Conservation (phyloP, 2,797 vertebrate species). For the Melanotaenia parkinsoni region DNA sequence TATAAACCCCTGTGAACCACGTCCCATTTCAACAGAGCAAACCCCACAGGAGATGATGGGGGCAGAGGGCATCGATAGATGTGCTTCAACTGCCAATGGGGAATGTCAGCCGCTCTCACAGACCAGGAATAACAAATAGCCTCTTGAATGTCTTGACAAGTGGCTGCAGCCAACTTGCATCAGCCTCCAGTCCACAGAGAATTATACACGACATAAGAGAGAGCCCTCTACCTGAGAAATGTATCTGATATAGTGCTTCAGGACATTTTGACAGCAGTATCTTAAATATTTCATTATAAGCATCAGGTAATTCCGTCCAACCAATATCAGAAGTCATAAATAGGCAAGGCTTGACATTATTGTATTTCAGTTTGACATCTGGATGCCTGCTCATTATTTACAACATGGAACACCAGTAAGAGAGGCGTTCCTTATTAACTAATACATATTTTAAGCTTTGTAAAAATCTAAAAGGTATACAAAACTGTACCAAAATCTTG, state of each 20-base stretch:
- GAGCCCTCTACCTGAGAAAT: slow-evolving; percentile 46
- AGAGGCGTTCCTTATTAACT: too few relatives aligned
- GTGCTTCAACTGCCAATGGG: slow-evolving; percentile 70
- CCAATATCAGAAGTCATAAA: slow-evolving; percentile 41
- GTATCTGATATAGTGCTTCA: slow-evolving; percentile 43
- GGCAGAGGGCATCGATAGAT: slow-evolving; percentile 61
- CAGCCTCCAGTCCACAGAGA: slow-evolving; percentile 31
- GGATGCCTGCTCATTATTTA: slow-evolving; percentile 38
- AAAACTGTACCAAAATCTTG: background rate
- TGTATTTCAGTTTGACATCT: slow-evolving; percentile 38
- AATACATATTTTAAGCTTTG: too few relatives aligned
- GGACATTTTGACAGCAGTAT: slow-evolving; percentile 50
- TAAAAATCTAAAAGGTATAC: background rate
- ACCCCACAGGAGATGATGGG: slow-evolving; percentile 68
- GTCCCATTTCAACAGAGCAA: slow-evolving; percentile 72
- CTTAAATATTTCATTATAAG: slow-evolving; percentile 58
- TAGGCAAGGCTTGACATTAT: slow-evolving; percentile 40
- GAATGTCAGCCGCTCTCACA: slow-evolving; percentile 66
- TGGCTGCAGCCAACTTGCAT: slow-evolving; percentile 42
- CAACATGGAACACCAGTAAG: slow-evolving; percentile 11
- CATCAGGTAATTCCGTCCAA: slow-evolving; percentile 23
- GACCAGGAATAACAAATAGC: slow-evolving; percentile 73
- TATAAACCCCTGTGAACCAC: slow-evolving; percentile 47
- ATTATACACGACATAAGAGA: slow-evolving; percentile 47
- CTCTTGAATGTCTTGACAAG: slow-evolving; percentile 65